Conservation (phyloP, 2,888 invertebrate genomes). For the Athalia circularis region DNA sequence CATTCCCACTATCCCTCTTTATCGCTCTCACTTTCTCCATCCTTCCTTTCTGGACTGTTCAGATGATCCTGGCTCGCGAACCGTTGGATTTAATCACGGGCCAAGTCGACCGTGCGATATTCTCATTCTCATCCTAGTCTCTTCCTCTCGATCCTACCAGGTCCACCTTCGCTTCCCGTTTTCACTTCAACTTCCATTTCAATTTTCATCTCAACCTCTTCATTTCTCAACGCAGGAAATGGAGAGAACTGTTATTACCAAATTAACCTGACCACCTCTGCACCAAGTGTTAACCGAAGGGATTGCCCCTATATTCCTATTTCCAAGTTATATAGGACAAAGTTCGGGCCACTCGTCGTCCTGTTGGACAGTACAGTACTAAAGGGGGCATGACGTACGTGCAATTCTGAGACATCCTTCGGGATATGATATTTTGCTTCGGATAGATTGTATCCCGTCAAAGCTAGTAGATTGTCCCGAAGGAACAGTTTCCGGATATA, state of each 20-base stretch:
- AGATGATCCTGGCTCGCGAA: constrained; percentile 34
- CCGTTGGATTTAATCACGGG: constrained; percentile 72
- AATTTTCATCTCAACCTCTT: constrained; percentile 2
- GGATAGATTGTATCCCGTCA: not conserved
- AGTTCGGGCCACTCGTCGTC: not conserved
- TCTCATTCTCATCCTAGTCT: constrained; percentile 57
- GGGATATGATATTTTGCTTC: not conserved
- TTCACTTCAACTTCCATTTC: too few relatives aligned
- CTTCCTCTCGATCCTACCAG: constrained; percentile 31
- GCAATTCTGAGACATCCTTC: not conserved
- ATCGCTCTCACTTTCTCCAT: constrained; percentile 43
- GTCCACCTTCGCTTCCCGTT: too few relatives aligned
- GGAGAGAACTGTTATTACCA: constrained; percentile 59
- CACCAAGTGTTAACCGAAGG: constrained; percentile 34
- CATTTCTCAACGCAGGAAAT: constrained; percentile 25
- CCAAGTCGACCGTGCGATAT: constrained; percentile 70
- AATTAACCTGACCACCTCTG: constrained; percentile 64
- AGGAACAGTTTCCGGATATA: constrained; percentile 17
- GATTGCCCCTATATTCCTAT: not conserved
- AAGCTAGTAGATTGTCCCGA: not conserved
- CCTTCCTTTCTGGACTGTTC: constrained; percentile 44
- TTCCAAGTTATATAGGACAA: constrained; percentile 1
- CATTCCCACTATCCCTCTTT: constrained; percentile 40
- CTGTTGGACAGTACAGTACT: too few relatives aligned
- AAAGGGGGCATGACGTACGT: too few relatives aligned